Conservation (phyloP, 2,113 vertebrate species). For the Hucho hucho region DNA sequence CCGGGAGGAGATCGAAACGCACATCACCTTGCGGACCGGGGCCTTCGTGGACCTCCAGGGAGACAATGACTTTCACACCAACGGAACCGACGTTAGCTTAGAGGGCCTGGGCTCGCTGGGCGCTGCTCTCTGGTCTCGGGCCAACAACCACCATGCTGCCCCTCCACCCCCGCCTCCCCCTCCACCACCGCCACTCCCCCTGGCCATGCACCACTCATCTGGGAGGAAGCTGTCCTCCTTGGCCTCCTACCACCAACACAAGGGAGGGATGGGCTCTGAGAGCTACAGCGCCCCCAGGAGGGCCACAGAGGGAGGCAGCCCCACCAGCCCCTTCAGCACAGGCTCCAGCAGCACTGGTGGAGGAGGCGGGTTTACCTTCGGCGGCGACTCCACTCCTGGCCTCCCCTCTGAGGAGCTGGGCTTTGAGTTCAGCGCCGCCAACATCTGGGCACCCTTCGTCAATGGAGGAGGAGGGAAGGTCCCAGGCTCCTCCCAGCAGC, state of each 20-base stretch:
- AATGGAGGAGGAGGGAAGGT: slow-evolving; percentile 61
- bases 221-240: slow-evolving; percentile 65
- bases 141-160: slow-evolving; percentile 51
- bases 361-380: slow-evolving; percentile 77
- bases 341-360: slow-evolving; percentile 68
- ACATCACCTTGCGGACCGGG: slow-evolving; percentile 94
- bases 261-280: slow-evolving; percentile 69
- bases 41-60: slow-evolving; percentile 88
- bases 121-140: slow-evolving; percentile 84
- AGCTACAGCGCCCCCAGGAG: slow-evolving; percentile 69
- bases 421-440: slow-evolving; percentile 68
- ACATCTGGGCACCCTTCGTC: slow-evolving; percentile 90
- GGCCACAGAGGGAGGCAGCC: slow-evolving; percentile 78
- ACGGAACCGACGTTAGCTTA: slow-evolving; percentile 93
- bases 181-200: slow-evolving; percentile 49
- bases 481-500: slow-evolving; percentile 52
- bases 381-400: slow-evolving; percentile 62
- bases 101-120: slow-evolving; percentile 84
- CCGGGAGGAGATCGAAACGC: slow-evolving; percentile 94
- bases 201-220: slow-evolving; percentile 64
- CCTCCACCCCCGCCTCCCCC: slow-evolving; percentile 53
- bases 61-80: slow-evolving; percentile 96
- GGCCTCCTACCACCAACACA: slow-evolving; percentile 68
- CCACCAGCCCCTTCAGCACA: slow-evolving; percentile 80
- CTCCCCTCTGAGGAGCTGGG: slow-evolving; percentile 81